Conservation (phyloP, 2,888 invertebrate species). For the Diaphora mendica region DNA sequence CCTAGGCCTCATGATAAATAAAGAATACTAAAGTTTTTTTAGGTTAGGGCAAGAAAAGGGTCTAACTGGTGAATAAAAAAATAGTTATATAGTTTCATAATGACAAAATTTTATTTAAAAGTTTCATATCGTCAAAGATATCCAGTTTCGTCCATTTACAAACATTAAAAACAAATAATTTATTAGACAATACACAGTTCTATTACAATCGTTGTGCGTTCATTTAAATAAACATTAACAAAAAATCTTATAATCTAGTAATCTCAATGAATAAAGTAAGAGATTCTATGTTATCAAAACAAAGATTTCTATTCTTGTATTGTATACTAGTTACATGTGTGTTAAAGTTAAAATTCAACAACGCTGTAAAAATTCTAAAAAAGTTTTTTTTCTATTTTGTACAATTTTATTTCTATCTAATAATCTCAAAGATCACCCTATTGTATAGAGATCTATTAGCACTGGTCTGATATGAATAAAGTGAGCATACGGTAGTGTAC, state of each 20-base stretch:
- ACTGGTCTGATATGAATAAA: conserved; percentile 22
- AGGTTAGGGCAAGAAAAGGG: not conserved
- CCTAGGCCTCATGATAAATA: not conserved
- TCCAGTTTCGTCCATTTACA: conserved; percentile 66
- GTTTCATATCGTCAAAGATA: conserved; percentile 77
- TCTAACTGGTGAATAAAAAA: conserved; percentile 25
- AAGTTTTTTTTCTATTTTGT: conserved; percentile 68
- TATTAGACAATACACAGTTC: conserved; percentile 77
- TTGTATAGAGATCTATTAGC: conserved; percentile 47
- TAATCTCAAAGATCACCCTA: conserved; percentile 75
- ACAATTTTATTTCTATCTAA: conserved; percentile 69
- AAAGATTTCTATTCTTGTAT: conserved; percentile 61
- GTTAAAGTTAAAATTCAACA: conserved; percentile 67
- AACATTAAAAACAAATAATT: conserved; percentile 82
- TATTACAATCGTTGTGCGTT: conserved; percentile 76
- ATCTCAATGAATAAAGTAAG: conserved; percentile 81
- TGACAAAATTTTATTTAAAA: conserved; percentile 78
- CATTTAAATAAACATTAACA: conserved; percentile 79
- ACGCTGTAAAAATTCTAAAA: conserved; percentile 77
- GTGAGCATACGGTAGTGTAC: not conserved
- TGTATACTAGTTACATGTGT: conserved; percentile 50
- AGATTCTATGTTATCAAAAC: conserved; percentile 73
- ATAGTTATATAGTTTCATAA: conserved; percentile 50
- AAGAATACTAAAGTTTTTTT: not conserved
- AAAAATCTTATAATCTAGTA: conserved; percentile 74